These are phyloP conservation scores for Crotalus viridis DNA, from an alignment of 2,113 vertebrate genomes.

Conservation along the genomic window DNA sequence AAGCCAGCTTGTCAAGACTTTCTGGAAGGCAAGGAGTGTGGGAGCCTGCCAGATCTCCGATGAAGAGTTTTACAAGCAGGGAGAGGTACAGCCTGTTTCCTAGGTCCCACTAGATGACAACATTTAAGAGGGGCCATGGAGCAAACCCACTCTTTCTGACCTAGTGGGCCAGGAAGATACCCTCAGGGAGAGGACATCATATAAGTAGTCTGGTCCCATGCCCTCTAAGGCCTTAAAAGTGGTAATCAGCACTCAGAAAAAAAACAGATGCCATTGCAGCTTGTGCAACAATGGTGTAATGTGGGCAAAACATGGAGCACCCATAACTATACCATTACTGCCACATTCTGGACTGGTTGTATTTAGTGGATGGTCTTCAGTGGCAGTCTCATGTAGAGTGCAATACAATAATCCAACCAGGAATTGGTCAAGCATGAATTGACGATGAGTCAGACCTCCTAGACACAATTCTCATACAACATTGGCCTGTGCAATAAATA, in stretches of 20 bases:
- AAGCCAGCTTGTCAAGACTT: background rate
- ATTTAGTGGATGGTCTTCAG: background rate
- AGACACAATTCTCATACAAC: background rate
- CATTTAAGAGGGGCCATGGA: background rate
- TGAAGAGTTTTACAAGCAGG: background rate
- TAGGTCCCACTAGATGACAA: background rate
- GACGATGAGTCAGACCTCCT: background rate
- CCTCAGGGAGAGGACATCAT: background rate
- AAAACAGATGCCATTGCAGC: background rate
- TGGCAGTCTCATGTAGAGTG: background rate
- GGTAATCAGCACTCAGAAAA: background rate
- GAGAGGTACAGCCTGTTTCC: background rate
- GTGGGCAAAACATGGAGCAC: background rate
- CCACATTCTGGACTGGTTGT: background rate
- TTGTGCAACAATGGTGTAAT: background rate
- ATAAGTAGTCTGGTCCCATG: background rate
- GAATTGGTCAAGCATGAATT: background rate
- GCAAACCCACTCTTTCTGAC: background rate
- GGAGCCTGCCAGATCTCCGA: background rate
- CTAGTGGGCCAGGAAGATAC: background rate
- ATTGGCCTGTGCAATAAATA: background rate
- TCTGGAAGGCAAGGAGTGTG: background rate
- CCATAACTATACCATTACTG: background rate
- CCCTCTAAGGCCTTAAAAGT: background rate
- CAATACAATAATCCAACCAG: background rate